phyloP scores from a whole-genome alignment of 2,797 vertebrate species.

The Mus spretus region DNA sequence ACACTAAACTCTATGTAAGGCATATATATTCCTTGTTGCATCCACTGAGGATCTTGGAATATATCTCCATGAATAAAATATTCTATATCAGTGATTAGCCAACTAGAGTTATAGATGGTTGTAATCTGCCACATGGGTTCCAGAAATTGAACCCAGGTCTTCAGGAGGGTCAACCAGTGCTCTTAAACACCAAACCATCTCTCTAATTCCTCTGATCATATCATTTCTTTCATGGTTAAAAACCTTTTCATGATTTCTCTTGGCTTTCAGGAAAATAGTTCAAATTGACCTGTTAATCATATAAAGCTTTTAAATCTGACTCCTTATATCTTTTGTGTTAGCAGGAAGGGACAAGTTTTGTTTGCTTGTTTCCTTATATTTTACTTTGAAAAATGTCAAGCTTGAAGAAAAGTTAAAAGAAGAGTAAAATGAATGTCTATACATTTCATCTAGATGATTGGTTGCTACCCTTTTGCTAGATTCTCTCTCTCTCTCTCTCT shows the following conservation, averaged over 20 bases:
- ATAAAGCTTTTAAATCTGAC: conserved; percentile 5
- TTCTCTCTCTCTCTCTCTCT: neutral
- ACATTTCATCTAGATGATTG: neutral
- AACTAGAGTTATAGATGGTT: neutral
- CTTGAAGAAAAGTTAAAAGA: conserved; percentile 18
- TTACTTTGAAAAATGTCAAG: conserved; percentile 51
- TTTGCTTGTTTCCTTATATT: conserved; percentile 44
- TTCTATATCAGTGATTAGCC: conserved; percentile 3
- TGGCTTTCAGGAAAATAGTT: conserved; percentile 53
- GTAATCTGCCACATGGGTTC: neutral
- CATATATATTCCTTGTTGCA: neutral
- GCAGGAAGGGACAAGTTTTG: conserved; percentile 30
- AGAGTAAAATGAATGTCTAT: neutral
- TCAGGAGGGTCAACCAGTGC: neutral
- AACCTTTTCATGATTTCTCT: conserved; percentile 44
- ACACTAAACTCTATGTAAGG: neutral
- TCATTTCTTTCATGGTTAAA: conserved; percentile 27
- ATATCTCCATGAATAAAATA: neutral
- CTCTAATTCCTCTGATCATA: neutral
- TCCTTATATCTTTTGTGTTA: conserved; percentile 36
- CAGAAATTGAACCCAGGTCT: neutral
- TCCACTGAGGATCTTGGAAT: neutral
- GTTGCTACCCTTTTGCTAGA: neutral
- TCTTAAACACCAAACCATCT: neutral
- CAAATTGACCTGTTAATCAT: conserved; percentile 43